Evolutionary conservation across 2,797 vertebrate genomes (phyloP).

Genomic region (Columba guinea): DNA sequence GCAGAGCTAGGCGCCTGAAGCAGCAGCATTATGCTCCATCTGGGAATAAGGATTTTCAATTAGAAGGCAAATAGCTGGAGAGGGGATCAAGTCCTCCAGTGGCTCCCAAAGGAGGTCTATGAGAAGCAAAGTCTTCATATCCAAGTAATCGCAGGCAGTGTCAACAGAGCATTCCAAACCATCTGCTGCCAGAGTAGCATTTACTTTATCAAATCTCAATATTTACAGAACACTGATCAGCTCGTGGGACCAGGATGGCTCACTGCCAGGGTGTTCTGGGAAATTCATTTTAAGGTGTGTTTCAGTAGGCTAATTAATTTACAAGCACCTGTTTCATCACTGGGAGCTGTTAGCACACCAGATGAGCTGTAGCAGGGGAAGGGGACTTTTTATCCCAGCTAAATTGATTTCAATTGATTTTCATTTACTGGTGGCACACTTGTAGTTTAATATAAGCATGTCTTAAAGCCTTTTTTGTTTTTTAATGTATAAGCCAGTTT

Average conservation of each 20-base stretch:
- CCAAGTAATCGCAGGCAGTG: conserved; percentile 77
- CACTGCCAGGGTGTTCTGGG: conserved; percentile 82
- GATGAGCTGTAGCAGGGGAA: conserved; percentile 78
- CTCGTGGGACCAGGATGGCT: conserved; percentile 84
- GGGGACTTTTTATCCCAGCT: conserved; percentile 75
- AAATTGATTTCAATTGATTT: conserved; percentile 85
- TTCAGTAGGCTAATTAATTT: conserved; percentile 91
- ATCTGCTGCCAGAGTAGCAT: conserved; percentile 89
- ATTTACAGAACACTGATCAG: conserved; percentile 92
- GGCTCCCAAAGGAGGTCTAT: conserved; percentile 79
- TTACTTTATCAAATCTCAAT: conserved; percentile 94
- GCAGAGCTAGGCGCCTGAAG: conserved; percentile 75
- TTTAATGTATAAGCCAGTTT: neutral
- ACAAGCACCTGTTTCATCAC: conserved; percentile 89
- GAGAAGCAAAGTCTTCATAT: conserved; percentile 80
- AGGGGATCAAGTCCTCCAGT: conserved; percentile 79
- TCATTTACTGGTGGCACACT: conserved; percentile 80
- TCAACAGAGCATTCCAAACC: conserved; percentile 85
- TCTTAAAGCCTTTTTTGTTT: conserved; percentile 28
- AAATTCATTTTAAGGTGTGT: conserved; percentile 86
- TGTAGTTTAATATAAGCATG: conserved; percentile 73
- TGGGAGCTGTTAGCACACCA: conserved; percentile 79
- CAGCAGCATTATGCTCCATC: conserved; percentile 80
- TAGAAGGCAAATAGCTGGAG: conserved; percentile 89
- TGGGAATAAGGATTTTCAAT: conserved; percentile 92